phyloP scores from a whole-genome alignment of 1,140 invertebrate genomes.

The Scylla paramamosain region DNA sequence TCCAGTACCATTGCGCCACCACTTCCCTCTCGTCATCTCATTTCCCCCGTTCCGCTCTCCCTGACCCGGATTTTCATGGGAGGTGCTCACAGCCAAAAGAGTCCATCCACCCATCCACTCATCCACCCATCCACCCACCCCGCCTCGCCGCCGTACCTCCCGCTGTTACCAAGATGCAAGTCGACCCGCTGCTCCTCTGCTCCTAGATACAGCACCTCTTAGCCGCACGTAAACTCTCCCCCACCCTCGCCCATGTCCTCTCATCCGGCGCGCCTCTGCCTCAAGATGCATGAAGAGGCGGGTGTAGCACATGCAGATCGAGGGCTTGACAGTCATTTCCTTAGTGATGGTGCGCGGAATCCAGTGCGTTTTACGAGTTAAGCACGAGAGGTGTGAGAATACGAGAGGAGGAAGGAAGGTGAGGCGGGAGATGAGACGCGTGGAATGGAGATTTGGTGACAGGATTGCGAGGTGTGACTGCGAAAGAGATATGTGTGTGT shows the following conservation, averaged over 20 bases:
- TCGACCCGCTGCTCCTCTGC: background rate
- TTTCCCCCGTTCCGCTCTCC: background rate
- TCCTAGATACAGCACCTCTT: no score
- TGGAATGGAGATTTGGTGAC: background rate
- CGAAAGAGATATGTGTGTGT: background rate
- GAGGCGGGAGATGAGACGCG: no score
- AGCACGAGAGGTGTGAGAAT: background rate
- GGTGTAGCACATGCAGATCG: background rate
- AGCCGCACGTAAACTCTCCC: no score
- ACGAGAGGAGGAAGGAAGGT: no score
- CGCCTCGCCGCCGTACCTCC: no score
- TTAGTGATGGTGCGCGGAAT: background rate
- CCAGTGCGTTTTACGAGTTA: background rate
- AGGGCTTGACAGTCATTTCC: background rate
- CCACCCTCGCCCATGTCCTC: no score
- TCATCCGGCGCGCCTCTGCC: no score
- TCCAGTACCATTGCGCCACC: background rate
- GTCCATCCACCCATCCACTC: background rate
- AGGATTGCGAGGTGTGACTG: background rate
- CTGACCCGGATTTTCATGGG: background rate
- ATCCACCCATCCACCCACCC: background rate
- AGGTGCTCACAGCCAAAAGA: background rate
- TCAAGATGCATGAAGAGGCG: background rate
- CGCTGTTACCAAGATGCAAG: background rate
- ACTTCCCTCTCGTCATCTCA: background rate